phyloP scores from a whole-genome alignment of 53 echinoderm and acorn worm genomes.

The Paelopatides confundens region DNA sequence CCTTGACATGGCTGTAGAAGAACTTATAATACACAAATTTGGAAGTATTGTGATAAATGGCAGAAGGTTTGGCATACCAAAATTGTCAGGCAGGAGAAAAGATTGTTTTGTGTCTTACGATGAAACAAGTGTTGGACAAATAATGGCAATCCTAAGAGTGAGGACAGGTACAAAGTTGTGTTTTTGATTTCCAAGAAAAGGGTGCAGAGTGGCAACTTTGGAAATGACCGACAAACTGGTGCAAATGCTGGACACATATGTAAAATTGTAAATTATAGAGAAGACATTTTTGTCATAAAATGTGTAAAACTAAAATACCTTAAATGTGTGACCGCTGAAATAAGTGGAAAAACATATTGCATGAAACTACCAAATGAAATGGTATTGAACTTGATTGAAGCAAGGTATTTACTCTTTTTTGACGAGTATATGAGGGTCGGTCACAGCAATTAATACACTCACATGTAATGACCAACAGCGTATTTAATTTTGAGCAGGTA shows the following conservation, averaged over 20 bases:
- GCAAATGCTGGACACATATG: conserved; percentile 50
- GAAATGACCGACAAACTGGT: conserved; percentile 16
- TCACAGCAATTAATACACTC: too few species aligned
- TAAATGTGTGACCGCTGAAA: background rate
- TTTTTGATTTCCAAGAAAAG: conserved; percentile 1
- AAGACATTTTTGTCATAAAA: background rate
- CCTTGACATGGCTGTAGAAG: background rate
- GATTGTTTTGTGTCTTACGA: too few species aligned
- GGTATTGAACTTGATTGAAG: too few species aligned
- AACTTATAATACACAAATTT: background rate
- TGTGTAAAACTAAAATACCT: background rate
- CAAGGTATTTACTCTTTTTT: too few species aligned
- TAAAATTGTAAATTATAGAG: background rate
- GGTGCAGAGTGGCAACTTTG: background rate
- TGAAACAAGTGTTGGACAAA: background rate
- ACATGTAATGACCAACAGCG: too few species aligned
- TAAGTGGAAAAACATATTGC: background rate
- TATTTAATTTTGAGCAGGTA: too few species aligned
- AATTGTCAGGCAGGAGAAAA: background rate
- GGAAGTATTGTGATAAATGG: background rate
- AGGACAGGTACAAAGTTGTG: background rate
- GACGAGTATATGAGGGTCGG: too few species aligned
- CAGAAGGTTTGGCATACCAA: background rate
- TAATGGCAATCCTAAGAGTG: background rate
- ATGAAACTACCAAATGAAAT: background rate